Evolutionary conservation across 2,113 vertebrate species (phyloP), one percentile per base, ranked within the genome.

Genomic region (Nothocercus nigrocapillus): DNA sequence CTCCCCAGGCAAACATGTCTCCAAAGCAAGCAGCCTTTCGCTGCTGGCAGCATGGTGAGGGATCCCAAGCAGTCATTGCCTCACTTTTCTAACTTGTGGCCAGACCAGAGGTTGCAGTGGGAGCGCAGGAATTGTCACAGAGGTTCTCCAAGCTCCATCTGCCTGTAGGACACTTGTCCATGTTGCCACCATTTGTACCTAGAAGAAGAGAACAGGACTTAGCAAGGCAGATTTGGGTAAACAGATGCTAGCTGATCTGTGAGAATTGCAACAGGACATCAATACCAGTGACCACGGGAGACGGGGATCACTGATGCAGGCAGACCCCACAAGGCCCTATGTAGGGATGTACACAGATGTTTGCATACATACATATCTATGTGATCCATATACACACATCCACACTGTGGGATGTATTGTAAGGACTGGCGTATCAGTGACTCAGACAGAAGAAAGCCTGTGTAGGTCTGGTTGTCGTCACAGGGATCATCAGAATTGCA

Each of bases 391-490:
- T 53, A 21, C 10, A 17, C 7, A 77, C 44, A 62, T 4, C 19
- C 2, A 1, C 18, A 34, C 2, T 15, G 27, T 45, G 15, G 45
- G 47, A 45, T 51, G 28, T 15, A 51, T 49, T 74, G 17, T 40
- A 40, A 2, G 0, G 32, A 62, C 7, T 0, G 7, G 22, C n/a
- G 5, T 40, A 25, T 59, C 17, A 34, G 36, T 18, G 32, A 24
- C 53, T 68, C 19, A 73, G 54, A 38, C 61, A 74, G 47, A 1
- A 1, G 16, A 21, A 73, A 30, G 15, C 34, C 49, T 69, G 14
- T 4, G 0, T 73, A 2, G 21, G 42, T 6, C 66, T 3, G 0
- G 4, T 11, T 77, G 27, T 44, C 25, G 38, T 88, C 15, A 13
- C 78, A 34, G 49, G 24, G 70, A 54, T 28, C 67, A 7, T 7